Base-by-base conservation (phyloP, 2,888 invertebrate genomes). In the Agrochola lota region DNA sequence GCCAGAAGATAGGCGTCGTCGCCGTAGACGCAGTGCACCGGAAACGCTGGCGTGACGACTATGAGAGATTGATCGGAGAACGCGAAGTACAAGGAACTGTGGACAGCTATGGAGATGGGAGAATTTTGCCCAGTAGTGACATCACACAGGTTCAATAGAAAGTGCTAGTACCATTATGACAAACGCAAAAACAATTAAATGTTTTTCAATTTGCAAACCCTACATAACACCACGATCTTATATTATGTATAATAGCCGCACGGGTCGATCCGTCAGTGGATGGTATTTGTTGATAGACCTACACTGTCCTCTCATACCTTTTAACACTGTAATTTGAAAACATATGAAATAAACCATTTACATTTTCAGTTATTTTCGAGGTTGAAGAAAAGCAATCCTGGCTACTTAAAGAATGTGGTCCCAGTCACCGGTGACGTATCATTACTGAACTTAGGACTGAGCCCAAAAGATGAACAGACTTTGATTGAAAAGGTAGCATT, bases 391-490 rank as follows among this genome's bases (percentile, higher is more conserved):
- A 97, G 97, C 89, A 97, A 97, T 76, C 98, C 98, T 20, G 93
- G 96, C 84, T 97, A 97, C 89, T 93, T 98, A 85, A 97, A 96
- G 88, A 98, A 98, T 94, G 97, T 98, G 64, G 95, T 97, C 77
- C 97, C 98, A n/a, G 97, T 98, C 68, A 97, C 97, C 85, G 98
- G 98, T 66, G 98, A 99, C 93, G 97, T 98, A 83, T 97, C 98
- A 71, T 96, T 97, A 89, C 97, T 98, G 30, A 97, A 98, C 85
- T 94, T 99, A 74, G 98, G 98, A 40, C 97, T 98, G 84, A 97
- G 97, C 80, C 92, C 96, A 60, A 97, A 97, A 77, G 98, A 98
- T 93, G 83, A 89, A 63, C 57, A 88, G 43, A 78, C 78, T 7
- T 74, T 93, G 17, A 74, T 86, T 40, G 85, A 91, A 20, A 86